Base-by-base conservation (phyloP, 2,797 vertebrate species). In the Sarcophilus harrisii region DNA sequence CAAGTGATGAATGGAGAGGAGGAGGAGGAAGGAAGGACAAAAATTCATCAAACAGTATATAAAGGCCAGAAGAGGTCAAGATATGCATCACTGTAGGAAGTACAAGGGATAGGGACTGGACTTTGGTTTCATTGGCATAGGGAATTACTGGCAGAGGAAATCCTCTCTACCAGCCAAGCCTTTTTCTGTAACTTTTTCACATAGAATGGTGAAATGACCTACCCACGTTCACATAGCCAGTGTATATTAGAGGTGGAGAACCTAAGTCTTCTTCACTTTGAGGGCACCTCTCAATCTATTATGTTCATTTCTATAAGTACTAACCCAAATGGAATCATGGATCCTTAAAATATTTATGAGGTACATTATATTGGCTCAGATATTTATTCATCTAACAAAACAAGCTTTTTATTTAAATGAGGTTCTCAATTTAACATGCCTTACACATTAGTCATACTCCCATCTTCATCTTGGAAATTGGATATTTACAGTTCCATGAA, bases 391-490 rank as follows among this genome's bases (percentile, higher is more conserved):
- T 27, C 38, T 81, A 81, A 81, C n/a, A 81, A 81, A 73, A 38
- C n/a, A 27, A 21, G 21, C n/a, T 45, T 81, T 81, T 81, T 81
- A 81, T 81, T 81, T 38, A 91, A 91, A 91, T 30, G 55, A 38
- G 29, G 3, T 29, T 55, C 95, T 87, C 58, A 30, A 87, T n/a
- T 90, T 16, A 52, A 90, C 93, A 93, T 49, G 13, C 32, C 32
- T 94, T 92, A 30, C 54, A n/a, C 60, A 38, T 58, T 91, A 89
- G 14, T 5, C 9, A 92, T 13, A 32, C 57, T 93, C 32, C 32
- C n/a, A 49, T 54, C 90, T 93, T 89, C 87, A 45, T 93, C 81
- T 89, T 62, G 49, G 62, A 92, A 94, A 87, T 90, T 62, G 1
- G 0, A 87, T 58, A 60, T 92, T 87, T 90, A n/a, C 90, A 93